Conservation (phyloP, 1,140 invertebrate species). For the Dendroctonus valens region DNA sequence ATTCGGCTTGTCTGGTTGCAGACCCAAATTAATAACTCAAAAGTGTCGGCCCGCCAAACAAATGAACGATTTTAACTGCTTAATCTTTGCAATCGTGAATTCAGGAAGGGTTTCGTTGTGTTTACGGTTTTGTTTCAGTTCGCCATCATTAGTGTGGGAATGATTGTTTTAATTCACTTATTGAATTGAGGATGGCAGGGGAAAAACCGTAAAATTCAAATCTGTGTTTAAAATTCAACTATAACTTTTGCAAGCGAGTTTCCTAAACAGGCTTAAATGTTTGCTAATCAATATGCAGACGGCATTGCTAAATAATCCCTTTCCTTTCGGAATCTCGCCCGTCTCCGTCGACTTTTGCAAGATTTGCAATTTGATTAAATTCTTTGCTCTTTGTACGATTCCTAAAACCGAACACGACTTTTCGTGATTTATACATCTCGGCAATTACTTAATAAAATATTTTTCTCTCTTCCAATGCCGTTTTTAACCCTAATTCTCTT, state of each 20-base stretch:
- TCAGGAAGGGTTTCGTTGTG: conserved; percentile 7
- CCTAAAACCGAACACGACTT: conserved; percentile 27
- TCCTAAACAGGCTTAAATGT: conserved; percentile 1
- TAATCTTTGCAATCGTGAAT: conserved; percentile 14
- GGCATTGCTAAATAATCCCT: conserved; percentile 21
- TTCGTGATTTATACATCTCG: conserved; percentile 26
- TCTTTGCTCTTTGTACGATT: conserved; percentile 25
- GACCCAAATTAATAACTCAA: conserved; percentile 18
- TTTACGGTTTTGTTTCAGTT: conserved; percentile 8
- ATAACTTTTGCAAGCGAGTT: too few relatives aligned
- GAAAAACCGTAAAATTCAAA: background rate
- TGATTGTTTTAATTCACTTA: background rate
- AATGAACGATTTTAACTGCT: conserved; percentile 14
- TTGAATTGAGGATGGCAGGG: background rate
- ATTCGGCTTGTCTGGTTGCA: background rate
- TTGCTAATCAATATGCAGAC: conserved; percentile 21
- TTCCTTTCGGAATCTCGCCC: conserved; percentile 12
- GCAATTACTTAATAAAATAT: conserved; percentile 30
- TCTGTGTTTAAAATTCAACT: too few relatives aligned
- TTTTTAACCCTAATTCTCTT: conserved; percentile 24
- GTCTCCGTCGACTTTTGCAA: conserved; percentile 15
- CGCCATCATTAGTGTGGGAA: background rate
- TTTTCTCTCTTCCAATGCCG: background rate
- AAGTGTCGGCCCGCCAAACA: conserved; percentile 11
- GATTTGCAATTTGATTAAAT: conserved; percentile 32